Evolutionary conservation across 1,140 invertebrate species (phyloP), one percentile per base, ranked within the genome.

Genomic region (Ooceraea biroi): DNA sequence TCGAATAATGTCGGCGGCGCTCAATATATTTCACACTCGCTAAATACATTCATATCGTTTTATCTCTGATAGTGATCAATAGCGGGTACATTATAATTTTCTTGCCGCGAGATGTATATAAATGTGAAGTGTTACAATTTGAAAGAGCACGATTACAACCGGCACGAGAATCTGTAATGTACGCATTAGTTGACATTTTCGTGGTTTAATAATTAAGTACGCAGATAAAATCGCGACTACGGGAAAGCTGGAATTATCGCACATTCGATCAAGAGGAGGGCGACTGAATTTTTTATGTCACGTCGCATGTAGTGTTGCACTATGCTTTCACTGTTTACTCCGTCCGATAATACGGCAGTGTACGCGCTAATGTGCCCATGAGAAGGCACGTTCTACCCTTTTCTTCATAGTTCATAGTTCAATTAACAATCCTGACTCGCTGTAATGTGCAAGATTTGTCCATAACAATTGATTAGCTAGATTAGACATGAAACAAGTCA

Each of bases 281-380:
- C 68, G 19, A 55, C 84, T 89, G 74, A 89, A 89, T 88, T 78
- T 86, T 89, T 89, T 60, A 89, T 88, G 1, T 3, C 10, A 36
- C n/a, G 22, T 87, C 63, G 82, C 44, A 27, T 65, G 74, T 48
- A 12, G 12, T 60, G 7, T 17, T 44, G 30, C 41, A 55, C 8
- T 61, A n/a, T 78, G 25, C 19, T 72, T 73, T 58, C 30, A 44
- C 41, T 80, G 25, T 74, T 61, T 41, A 74, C 5, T 41, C 27
- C 2, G 4, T 17, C 22, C 19, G 5, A 78, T 46, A 50, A 52
- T 46, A 11, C 27, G n/a, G 25, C 22, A 78, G 76, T 69, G 27
- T 44, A 57, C 50, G 52, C 22, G 48, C 22, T 57, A 46, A 69
- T 22, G 63, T 78, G 22, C 7, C 36, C 3, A 3, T 19, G 50